Conservation (phyloP, 2,888 invertebrate species). For the Lapara coniferarum region DNA sequence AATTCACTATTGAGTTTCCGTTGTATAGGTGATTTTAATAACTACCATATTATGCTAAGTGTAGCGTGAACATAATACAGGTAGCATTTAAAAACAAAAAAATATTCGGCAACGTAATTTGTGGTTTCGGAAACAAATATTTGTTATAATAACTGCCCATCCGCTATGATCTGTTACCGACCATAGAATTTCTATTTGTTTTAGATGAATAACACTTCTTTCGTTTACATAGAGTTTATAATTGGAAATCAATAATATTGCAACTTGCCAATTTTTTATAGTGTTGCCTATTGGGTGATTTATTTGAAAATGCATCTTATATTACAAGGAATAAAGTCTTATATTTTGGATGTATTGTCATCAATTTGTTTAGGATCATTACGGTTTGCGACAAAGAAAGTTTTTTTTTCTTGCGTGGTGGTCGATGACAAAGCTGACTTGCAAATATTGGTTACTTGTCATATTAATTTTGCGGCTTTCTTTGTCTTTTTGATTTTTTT, state of each 20-base stretch:
- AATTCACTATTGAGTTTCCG: too few species aligned
- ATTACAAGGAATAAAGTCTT: background rate
- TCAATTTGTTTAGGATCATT: constrained; percentile 32
- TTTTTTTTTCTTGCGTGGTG: constrained; percentile 48
- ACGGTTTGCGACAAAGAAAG: constrained; percentile 69
- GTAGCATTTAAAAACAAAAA: constrained; percentile 1
- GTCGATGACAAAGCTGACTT: constrained; percentile 53
- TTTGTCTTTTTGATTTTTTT: constrained; percentile 47
- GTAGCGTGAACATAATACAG: background rate
- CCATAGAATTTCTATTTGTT: constrained; percentile 20
- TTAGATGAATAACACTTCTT: background rate
- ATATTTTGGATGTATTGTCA: background rate
- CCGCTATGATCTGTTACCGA: constrained; percentile 23
- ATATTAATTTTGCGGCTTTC: constrained; percentile 56
- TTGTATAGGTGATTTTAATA: background rate
- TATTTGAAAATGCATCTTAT: background rate
- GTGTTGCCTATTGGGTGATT: background rate
- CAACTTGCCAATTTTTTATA: constrained; percentile 9
- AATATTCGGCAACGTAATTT: constrained; percentile 16
- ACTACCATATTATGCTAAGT: background rate
- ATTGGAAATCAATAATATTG: background rate
- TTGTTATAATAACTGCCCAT: constrained; percentile 19
- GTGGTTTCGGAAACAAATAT: constrained; percentile 14
- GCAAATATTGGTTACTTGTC: constrained; percentile 63
- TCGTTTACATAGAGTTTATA: background rate